phyloP scores from a whole-genome alignment of 2,888 invertebrate genomes.

The Eubasilissa splendida region DNA sequence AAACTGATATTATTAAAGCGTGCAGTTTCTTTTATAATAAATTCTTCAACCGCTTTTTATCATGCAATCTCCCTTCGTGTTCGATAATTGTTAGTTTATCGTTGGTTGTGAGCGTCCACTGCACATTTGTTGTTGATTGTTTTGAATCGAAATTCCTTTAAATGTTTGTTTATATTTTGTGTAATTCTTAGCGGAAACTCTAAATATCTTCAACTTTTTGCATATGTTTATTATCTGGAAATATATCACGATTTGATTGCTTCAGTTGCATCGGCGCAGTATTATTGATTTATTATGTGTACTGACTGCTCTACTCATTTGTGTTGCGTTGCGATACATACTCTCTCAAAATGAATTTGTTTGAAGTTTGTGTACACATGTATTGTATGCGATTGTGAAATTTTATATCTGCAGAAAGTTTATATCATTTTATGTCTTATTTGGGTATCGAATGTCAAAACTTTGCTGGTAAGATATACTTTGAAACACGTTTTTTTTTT shows the following conservation, averaged over 20 bases:
- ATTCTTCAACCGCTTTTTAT: neutral
- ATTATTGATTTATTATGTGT: slow-evolving; percentile 38
- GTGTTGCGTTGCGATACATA: slow-evolving; percentile 15
- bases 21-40: slow-evolving; percentile 8
- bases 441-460: no score
- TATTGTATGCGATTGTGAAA: no score
- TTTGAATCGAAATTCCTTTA: slow-evolving; percentile 14
- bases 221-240: slow-evolving; percentile 10
- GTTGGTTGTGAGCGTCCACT: slow-evolving; percentile 19
- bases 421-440: no score
- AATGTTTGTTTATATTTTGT: slow-evolving; percentile 7
- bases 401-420: no score
- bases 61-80: neutral
- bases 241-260: slow-evolving; percentile 12
- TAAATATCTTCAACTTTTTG: neutral
- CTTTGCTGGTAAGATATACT: no score
- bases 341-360: neutral
- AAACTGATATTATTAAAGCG: slow-evolving; percentile 13
- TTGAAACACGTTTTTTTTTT: no score
- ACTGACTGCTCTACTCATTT: slow-evolving; percentile 20
- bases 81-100: neutral
- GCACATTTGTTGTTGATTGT: slow-evolving; percentile 19
- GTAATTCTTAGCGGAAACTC: neutral
- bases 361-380: no score
- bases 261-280: slow-evolving; percentile 38